Evolutionary conservation across 2,888 invertebrate species (phyloP), one percentile per base, ranked within the genome.

Genomic region (Apamea anceps): DNA sequence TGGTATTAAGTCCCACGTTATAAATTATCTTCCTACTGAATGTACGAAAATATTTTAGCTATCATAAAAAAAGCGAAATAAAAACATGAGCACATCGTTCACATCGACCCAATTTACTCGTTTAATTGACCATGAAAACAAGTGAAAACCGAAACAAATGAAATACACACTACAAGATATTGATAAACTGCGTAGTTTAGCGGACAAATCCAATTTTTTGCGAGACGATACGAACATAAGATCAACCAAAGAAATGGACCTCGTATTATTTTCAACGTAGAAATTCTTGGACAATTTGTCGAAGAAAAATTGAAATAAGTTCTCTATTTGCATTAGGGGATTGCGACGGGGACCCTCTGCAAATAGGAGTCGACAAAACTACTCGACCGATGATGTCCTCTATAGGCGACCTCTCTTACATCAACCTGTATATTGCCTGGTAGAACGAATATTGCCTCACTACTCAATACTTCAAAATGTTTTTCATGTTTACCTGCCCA

Each of bases 281-380:
- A 81, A 81, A 72, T 75, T 82, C 81, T 82, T 73, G 73, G 74
- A 63, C 76, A 81, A 82, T 82, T 81, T 80, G 65, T 75, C 72
- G 84, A 71, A 73, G 82, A 82, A 80, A 89, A 86, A 89, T 90
- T 90, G 89, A 87, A 91, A 90, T 91, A 87, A 87, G 81, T 85
- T 82, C 85, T 84, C 70, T 91, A 89, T 91, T 91, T 91, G 88
- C 89, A 91, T 91, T 82, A 85, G 79, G 85, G 82, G 88, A 91
- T 90, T 88, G 90, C 78, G 85, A 78, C 73, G 80, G 81, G 54
- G 63, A 81, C 86, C 87, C 87, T 85, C 79, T 57, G 83, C 86
- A 90, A 90, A 91, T 90, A 90, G 79, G 77, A 85, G 80, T 88
- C 74, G 88, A 77, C 84, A 82, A 85, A 88, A 82, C 82, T 83